Evolutionary conservation across 2,888 invertebrate genomes (phyloP).

Genomic region (Bhutanitis thaidina): DNA sequence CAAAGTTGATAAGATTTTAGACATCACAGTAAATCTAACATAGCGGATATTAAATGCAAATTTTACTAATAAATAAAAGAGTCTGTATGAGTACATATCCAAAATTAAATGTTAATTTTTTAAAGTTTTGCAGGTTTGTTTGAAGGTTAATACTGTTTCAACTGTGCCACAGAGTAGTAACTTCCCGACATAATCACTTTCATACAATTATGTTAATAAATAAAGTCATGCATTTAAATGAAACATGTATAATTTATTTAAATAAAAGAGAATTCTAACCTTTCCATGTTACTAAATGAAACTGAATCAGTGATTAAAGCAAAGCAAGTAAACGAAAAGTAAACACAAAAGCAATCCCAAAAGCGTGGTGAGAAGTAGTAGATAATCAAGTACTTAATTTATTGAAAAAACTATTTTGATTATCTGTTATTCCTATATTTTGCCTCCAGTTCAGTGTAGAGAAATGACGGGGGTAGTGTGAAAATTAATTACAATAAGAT

Average conservation of each 20-base stretch:
- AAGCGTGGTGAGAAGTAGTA: constrained; percentile 36
- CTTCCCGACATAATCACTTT: too few relatives aligned
- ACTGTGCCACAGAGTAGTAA: too few relatives aligned
- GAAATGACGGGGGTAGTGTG: background rate
- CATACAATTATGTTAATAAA: too few relatives aligned
- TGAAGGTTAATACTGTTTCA: too few relatives aligned
- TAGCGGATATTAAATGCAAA: too few relatives aligned
- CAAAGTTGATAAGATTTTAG: background rate
- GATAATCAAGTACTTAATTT: background rate
- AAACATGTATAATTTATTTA: background rate
- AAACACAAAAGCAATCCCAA: constrained; percentile 46
- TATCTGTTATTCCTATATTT: background rate
- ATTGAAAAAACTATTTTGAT: background rate
- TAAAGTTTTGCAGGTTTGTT: too few relatives aligned
- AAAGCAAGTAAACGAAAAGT: constrained; percentile 48
- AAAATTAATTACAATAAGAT: background rate
- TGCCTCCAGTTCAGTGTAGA: background rate
- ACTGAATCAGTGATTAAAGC: constrained; percentile 32
- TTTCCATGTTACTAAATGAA: constrained; percentile 1
- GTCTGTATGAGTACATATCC: too few relatives aligned
- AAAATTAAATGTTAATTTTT: too few relatives aligned
- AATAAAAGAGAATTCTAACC: background rate
- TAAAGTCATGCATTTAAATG: background rate
- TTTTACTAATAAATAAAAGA: too few relatives aligned
- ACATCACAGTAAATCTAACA: too few relatives aligned